Conservation (phyloP, 2,888 invertebrate species). For the Limenitis camilla region DNA sequence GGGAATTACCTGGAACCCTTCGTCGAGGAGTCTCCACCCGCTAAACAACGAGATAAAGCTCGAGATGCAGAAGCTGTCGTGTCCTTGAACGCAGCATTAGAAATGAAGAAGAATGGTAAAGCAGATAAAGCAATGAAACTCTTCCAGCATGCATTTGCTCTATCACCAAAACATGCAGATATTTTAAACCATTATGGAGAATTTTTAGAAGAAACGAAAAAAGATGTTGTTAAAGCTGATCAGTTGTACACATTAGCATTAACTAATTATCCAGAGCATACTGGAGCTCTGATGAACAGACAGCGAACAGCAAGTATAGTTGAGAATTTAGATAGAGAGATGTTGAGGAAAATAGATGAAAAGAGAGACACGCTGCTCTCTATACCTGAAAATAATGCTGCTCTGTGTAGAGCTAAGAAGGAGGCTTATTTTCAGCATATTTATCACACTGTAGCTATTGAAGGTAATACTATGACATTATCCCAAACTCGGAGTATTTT, state of each 20-base stretch:
- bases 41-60: constrained; percentile 40
- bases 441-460: constrained; percentile 97
- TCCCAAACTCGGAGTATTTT: constrained; percentile 92
- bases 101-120: constrained; percentile 88
- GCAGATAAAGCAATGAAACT: constrained; percentile 88
- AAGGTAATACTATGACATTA: constrained; percentile 97
- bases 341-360: constrained; percentile 85
- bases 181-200: constrained; percentile 94
- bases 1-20: constrained; percentile 57
- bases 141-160: constrained; percentile 91
- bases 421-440: constrained; percentile 97
- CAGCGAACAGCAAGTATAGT: constrained; percentile 91
- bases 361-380: constrained; percentile 87
- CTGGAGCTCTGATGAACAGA: constrained; percentile 84
- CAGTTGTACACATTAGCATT: constrained; percentile 91
- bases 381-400: constrained; percentile 86
- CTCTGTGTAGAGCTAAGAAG: constrained; percentile 89
- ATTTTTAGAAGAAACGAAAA: constrained; percentile 88
- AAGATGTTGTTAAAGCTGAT: constrained; percentile 92
- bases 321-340: constrained; percentile 88
- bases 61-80: constrained; percentile 83
- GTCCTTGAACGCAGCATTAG: constrained; percentile 87
- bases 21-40: constrained; percentile 35
- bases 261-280: constrained; percentile 86
- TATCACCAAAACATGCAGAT: constrained; percentile 94